Conservation (phyloP, 1,140 invertebrate genomes). For the Thrips palmi region DNA sequence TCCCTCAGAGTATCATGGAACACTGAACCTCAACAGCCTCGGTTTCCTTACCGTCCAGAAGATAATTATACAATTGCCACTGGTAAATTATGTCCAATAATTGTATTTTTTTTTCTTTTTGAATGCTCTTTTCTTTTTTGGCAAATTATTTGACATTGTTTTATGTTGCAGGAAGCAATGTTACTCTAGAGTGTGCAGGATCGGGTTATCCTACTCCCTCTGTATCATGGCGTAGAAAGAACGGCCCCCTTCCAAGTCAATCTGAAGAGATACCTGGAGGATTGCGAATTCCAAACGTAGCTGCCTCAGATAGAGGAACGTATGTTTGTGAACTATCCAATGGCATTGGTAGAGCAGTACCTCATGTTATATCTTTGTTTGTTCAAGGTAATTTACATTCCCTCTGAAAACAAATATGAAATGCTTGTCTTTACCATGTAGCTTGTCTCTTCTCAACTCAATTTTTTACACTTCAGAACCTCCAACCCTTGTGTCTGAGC, state of each 20-base stretch:
- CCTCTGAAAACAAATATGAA: constrained; percentile 3
- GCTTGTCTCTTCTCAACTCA: no score
- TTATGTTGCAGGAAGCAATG: constrained; percentile 31
- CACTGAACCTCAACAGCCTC: constrained; percentile 22
- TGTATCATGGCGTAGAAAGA: constrained; percentile 34
- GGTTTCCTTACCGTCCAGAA: constrained; percentile 30
- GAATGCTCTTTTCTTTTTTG: background rate
- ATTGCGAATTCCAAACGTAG: constrained; percentile 39
- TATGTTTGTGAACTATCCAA: constrained; percentile 43
- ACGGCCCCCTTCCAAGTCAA: constrained; percentile 22
- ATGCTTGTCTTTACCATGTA: no score
- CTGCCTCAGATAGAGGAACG: constrained; percentile 39
- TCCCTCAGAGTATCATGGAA: constrained; percentile 26
- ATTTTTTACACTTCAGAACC: constrained; percentile 26
- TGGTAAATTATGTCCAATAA: constrained; percentile 25
- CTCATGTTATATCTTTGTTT: constrained; percentile 26
- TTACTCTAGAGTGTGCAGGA: constrained; percentile 42
- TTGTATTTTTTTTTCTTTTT: constrained; percentile 1
- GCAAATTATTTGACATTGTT: constrained; percentile 6
- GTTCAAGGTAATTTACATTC: constrained; percentile 21
- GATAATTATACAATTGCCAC: constrained; percentile 26
- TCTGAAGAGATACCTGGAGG: constrained; percentile 31
- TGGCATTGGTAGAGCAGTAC: constrained; percentile 23
- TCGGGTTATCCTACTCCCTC: constrained; percentile 35
- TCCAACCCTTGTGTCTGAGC: constrained; percentile 35